Evolutionary conservation across 1,140 invertebrate species (phyloP), one percentile per base, ranked within the genome.

Genomic region (Ceratosolen fusciceps): DNA sequence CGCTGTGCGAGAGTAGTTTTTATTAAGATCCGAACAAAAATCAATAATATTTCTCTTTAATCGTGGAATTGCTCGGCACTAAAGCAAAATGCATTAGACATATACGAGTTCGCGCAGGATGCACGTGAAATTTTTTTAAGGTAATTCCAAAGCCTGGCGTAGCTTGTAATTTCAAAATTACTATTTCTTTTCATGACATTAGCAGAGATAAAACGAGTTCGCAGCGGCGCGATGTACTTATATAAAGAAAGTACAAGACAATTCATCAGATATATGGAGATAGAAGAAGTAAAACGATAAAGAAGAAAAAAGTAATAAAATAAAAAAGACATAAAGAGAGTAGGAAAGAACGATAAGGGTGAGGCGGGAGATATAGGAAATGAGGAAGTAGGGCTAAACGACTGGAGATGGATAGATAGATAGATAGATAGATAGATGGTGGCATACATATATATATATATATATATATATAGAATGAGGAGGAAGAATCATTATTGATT

Each of bases 351-450:
- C n/a, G n/a, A 34, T n/a, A 34, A 74, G 47, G 37, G 43, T 29
- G 67, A 78, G 49, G 67, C 47, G 16, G 65, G 73, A 77, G 73
- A 82, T 65, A 73, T 75, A 74, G 79, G 74, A 54, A 73, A 56
- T 29, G 49, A 82, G n/a, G 54, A 12, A 39, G 49, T 24, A 24
- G 14, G 24, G 14, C 1, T 8, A 29, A 37, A 19, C 49, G 14
- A 24, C 31, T n/a, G 19, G 31, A 9, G 9, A 14, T 70, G 34
- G 60, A 65, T 9, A 68, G 24, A 65, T 21, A 70, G 65, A 37
- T 5, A 62, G 49, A 68, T 9, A 68, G 31, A 65, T 10, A 58
- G 65, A 39, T 9, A 60, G 60, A n/a, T n/a, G 19, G 31, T 1
- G 9, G 5, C 49, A 62, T 26, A 65, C 3, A 68, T 19, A 65